phyloP scores from a whole-genome alignment of 2,113 vertebrate genomes.

The Dasyornis broadbenti region DNA sequence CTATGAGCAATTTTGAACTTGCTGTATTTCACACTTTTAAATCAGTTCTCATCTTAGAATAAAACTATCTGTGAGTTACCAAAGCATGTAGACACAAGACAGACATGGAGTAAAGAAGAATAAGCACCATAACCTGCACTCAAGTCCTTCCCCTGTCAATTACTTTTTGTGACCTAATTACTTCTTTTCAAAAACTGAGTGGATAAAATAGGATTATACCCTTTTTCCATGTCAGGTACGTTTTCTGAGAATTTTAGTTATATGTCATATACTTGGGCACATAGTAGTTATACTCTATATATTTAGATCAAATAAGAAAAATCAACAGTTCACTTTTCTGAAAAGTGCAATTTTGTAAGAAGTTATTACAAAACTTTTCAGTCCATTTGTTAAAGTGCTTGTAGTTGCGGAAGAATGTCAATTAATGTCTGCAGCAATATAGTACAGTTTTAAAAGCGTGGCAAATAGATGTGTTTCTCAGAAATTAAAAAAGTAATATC shows the following conservation, averaged over 20 bases:
- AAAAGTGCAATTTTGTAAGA: neutral
- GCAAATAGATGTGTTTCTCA: neutral
- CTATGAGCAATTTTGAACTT: neutral
- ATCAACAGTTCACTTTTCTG: neutral
- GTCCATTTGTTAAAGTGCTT: constrained; percentile 13
- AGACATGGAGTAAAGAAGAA: neutral
- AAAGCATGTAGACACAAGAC: neutral
- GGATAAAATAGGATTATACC: neutral
- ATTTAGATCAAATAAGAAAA: neutral
- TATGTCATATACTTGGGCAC: neutral
- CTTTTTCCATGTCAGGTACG: neutral
- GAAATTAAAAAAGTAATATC: neutral
- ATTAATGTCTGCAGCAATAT: neutral
- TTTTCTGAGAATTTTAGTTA: neutral
- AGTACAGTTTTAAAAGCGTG: neutral
- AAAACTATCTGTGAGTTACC: neutral
- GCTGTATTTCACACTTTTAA: neutral
- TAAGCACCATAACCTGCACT: neutral
- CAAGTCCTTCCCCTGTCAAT: neutral
- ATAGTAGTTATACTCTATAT: neutral
- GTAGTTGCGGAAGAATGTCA: neutral
- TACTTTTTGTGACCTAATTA: neutral
- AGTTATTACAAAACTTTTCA: constrained; percentile 16
- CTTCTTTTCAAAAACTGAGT: neutral
- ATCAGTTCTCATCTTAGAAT: neutral